A percentile compares a stretch with the other conserved stretches of the same genome.
Conservation (phyloP, 2,888 invertebrate species). For the Didymodactylos carnosus region DNA sequence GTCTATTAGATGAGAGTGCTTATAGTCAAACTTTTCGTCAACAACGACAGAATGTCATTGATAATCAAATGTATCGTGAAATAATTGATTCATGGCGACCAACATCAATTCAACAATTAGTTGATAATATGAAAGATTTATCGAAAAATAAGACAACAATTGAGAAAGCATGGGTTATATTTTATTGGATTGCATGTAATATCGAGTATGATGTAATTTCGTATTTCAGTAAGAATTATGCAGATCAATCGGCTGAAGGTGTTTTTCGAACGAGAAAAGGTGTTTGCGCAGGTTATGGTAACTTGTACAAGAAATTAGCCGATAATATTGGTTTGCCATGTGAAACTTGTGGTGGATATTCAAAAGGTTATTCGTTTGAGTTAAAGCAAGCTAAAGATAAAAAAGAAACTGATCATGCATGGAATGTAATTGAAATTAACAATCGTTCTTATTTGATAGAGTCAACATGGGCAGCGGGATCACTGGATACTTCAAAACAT, state of each 20-base stretch:
- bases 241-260: neutral
- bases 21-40: neutral
- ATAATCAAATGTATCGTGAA: neutral
- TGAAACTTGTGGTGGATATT: neutral
- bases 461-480: constrained; percentile 5
- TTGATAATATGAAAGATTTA: neutral
- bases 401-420: constrained; percentile 1
- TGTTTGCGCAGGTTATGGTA: constrained; percentile 5
- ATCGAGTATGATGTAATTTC: neutral
- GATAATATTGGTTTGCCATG: neutral
- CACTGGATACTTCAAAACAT: neutral
- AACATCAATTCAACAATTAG: neutral
- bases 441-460: constrained; percentile 2
- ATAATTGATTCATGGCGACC: neutral
- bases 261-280: neutral
- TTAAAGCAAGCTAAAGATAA: too few species aligned
- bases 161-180: neutral
- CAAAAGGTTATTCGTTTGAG: constrained; percentile 4
- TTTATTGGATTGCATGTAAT: neutral
- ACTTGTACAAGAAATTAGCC: neutral
- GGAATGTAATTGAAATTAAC: constrained; percentile 7
- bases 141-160: neutral
- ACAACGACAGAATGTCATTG: neutral
- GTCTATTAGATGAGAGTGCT: too few species aligned
- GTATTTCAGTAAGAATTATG: neutral